Base-by-base conservation (phyloP, 2,888 invertebrate genomes). In the Allacma fusca region DNA sequence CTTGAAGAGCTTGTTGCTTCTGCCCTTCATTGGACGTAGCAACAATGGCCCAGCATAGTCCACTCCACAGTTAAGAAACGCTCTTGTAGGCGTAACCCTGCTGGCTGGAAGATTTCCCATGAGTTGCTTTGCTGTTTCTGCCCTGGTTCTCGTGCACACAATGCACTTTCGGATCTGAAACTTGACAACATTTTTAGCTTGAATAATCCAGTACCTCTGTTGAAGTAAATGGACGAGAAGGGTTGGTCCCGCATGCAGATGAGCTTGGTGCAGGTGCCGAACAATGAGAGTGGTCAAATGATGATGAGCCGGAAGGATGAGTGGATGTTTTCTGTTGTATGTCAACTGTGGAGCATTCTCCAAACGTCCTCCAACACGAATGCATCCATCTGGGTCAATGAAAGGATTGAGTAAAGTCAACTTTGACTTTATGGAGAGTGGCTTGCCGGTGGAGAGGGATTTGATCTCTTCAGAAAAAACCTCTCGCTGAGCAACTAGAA, bases 31-130 rank as follows among this genome's bases (percentile, higher is more conserved):
- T 13, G 59, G 12, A 9, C 28, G 9, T 1, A 71, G 9, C 12
- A 57, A 43, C 0, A 75, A 62, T 19, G 78, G 80, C 0, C 80
- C 78, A 50, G 68, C 69, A n/a, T 65, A 71, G 43, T 80, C 80
- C 29, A 80, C 62, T 1, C 71, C 71, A 71, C 21, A 23, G 19
- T 24, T 0, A 23, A 57, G 26, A 28, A 71, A 71, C 0, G 50
- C 24, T 1, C 19, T 7, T n/a, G n/a, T n/a, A n/a, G n/a, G n/a
- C n/a, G n/a, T n/a, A n/a, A n/a, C n/a, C n/a, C n/a, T n/a, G n/a
- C 50, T 13, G 0, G 24, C 9, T 4, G 71, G 71, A 13, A 71
- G 29, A 9, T 71, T 1, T 16, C 50, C 71, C 71, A 71, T 71
- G 13, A 71, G 2, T 28, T 71, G 71, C 9, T 50, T 21, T 1